Percentiles rank a stretch among this genome's conserved stretches.
phyloP scores from a whole-genome alignment of 2,797 vertebrate genomes.

The Aulostomus chinensis region DNA sequence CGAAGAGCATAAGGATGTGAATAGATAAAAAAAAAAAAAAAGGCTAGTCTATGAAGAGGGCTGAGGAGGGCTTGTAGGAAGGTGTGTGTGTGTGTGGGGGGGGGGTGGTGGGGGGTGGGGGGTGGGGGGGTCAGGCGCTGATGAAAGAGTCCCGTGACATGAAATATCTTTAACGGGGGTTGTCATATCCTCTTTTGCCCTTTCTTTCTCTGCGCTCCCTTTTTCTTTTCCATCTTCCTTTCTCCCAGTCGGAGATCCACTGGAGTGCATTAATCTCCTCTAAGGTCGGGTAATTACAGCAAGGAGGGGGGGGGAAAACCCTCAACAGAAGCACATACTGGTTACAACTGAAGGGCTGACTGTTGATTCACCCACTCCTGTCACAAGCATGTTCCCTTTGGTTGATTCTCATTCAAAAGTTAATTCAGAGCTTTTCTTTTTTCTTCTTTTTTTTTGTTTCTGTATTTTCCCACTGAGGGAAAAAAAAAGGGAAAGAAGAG shows the following conservation, averaged over 20 bases:
- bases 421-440: too few relatives aligned
- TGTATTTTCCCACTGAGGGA: too few relatives aligned
- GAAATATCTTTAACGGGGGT: conserved; percentile 49
- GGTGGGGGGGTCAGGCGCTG: conserved; percentile 10
- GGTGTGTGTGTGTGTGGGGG: too few relatives aligned
- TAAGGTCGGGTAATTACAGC: conserved; percentile 67
- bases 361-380: conserved; percentile 53
- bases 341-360: conserved; percentile 40
- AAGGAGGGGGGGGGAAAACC: conserved; percentile 16
- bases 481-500: not conserved
- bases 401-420: not conserved
- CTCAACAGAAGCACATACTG: conserved; percentile 43
- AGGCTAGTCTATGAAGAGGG: conserved; percentile 30
- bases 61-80: conserved; percentile 20
- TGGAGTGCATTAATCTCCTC: conserved; percentile 62
- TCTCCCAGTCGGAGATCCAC: conserved; percentile 36
- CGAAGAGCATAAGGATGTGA: conserved; percentile 17
- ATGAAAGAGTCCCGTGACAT: conserved; percentile 38
- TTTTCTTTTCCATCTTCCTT: conserved; percentile 18
- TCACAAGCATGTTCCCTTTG: conserved; percentile 40
- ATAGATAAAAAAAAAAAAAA: conserved; percentile 31
- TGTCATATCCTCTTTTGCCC: conserved; percentile 48
- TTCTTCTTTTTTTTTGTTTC: conserved; percentile 3
- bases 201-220: conserved; percentile 17
- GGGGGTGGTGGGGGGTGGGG: too few relatives aligned